A percentile compares a stretch with the other conserved stretches of the same genome.
These are phyloP conservation scores for Hemaris fuciformis DNA, from an alignment of 2,888 invertebrate genomes.

Conservation along the genomic window DNA sequence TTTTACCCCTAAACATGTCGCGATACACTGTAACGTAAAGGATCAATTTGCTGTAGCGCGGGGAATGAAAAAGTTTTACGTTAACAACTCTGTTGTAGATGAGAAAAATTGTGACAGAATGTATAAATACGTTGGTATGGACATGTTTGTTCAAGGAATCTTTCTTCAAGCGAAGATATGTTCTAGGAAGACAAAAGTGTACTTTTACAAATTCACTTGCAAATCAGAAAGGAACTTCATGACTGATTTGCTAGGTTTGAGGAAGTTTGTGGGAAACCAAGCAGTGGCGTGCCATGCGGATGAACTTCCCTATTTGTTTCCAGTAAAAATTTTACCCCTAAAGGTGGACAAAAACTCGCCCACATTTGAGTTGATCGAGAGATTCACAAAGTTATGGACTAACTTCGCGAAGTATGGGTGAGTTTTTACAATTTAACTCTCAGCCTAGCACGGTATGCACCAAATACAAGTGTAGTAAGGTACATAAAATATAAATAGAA, in stretches of 20 bases:
- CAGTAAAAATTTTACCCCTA: constrained; percentile 28
- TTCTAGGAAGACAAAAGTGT: constrained; percentile 39
- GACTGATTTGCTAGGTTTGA: constrained; percentile 29
- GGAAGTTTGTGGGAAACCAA: constrained; percentile 25
- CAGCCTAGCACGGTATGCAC: no score
- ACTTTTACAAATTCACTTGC: constrained; percentile 53
- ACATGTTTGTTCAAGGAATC: constrained; percentile 40
- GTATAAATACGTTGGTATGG: constrained; percentile 32
- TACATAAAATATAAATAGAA: no score
- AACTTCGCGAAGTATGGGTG: constrained; percentile 48
- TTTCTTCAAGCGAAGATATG: constrained; percentile 38
- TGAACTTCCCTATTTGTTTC: constrained; percentile 51
- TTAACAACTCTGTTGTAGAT: constrained; percentile 34
- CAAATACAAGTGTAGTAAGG: not conserved
- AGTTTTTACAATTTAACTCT: not conserved
- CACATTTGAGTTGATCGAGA: constrained; percentile 45
- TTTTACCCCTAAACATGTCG: constrained; percentile 45
- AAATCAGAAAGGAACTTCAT: constrained; percentile 49
- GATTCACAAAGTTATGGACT: constrained; percentile 54
- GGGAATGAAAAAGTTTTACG: constrained; percentile 44
- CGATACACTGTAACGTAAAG: constrained; percentile 33
- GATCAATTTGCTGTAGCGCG: constrained; percentile 47
- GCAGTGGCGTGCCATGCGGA: constrained; percentile 44
- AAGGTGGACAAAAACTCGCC: constrained; percentile 37
- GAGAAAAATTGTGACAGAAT: constrained; percentile 35